A percentile compares a stretch with the other conserved stretches of the same genome.
Evolutionary conservation across 2,888 invertebrate genomes (phyloP).

Genomic region (Dromius quadrimaculatus): DNA sequence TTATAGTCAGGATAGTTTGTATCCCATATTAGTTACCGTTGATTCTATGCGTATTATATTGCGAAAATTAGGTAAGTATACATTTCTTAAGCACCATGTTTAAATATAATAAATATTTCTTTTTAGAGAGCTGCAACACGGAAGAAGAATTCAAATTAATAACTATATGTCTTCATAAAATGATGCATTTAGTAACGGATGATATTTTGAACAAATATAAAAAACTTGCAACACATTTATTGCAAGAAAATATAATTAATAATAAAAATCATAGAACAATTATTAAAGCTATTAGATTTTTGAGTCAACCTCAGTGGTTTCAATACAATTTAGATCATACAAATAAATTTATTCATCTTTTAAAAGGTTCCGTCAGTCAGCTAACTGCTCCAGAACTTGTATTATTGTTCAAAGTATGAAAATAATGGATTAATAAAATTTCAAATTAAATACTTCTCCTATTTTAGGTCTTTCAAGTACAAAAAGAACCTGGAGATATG

Average conservation of each 20-base stretch:
- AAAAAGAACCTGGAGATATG: slow-evolving; percentile 68
- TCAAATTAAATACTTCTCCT: no score
- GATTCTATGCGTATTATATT: slow-evolving; percentile 65
- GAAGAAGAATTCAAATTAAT: slow-evolving; percentile 66
- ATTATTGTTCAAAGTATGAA: slow-evolving; percentile 62
- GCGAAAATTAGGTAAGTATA: slow-evolving; percentile 61
- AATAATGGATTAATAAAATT: not conserved
- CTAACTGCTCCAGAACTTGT: slow-evolving; percentile 65
- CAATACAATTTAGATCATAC: slow-evolving; percentile 62
- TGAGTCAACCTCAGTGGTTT: slow-evolving; percentile 68
- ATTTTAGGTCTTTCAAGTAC: slow-evolving; percentile 67
- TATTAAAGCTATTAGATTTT: slow-evolving; percentile 63
- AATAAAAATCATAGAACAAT: slow-evolving; percentile 58
- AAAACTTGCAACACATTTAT: slow-evolving; percentile 63
- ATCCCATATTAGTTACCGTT: slow-evolving; percentile 64
- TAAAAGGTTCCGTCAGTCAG: slow-evolving; percentile 63
- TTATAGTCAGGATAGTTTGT: slow-evolving; percentile 63
- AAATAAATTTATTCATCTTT: slow-evolving; percentile 63
- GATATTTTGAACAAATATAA: slow-evolving; percentile 65
- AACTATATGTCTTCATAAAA: slow-evolving; percentile 67
- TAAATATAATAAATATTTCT: slow-evolving; percentile 1
- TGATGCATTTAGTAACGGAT: slow-evolving; percentile 63
- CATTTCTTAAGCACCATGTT: not conserved
- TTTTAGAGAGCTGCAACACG: slow-evolving; percentile 62
- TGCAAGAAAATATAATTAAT: slow-evolving; percentile 59